phyloP scores from a whole-genome alignment of 1,140 invertebrate species.

The Monomorium pharaonis region DNA sequence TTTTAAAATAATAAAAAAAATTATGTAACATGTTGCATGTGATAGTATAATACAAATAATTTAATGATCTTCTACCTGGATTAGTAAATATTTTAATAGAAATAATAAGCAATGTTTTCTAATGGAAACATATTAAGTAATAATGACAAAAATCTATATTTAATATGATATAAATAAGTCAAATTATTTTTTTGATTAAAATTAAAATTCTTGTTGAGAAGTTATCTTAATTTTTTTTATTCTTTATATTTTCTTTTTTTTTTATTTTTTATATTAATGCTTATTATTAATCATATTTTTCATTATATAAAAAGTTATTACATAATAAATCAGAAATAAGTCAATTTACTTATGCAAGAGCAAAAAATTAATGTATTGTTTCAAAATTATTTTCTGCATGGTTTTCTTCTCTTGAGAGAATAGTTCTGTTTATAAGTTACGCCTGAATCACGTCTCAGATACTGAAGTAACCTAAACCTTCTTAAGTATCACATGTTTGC shows the following conservation, averaged over 20 bases:
- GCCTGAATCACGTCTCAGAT: neutral
- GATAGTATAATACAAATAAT: too few relatives aligned
- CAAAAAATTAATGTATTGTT: neutral
- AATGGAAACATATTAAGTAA: too few relatives aligned
- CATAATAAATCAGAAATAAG: neutral
- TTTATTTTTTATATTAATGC: neutral
- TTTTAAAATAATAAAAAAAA: too few relatives aligned
- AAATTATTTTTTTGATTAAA: neutral
- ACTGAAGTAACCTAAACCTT: neutral
- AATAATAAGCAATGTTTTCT: too few relatives aligned
- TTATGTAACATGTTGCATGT: too few relatives aligned
- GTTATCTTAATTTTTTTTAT: conserved; percentile 2
- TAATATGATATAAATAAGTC: neutral
- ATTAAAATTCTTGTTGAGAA: neutral
- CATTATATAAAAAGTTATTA: neutral
- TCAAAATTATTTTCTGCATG: neutral
- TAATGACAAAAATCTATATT: too few relatives aligned
- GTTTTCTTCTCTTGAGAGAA: neutral
- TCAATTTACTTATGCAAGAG: neutral
- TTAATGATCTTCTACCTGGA: too few relatives aligned
- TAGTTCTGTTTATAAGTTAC: neutral
- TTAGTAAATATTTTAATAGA: too few relatives aligned
- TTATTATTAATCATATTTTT: neutral
- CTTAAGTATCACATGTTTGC: neutral
- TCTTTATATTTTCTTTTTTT: conserved; percentile 7